phyloP scores from a whole-genome alignment of 2,113 vertebrate genomes.

The Brachionichthys hirsutus region DNA sequence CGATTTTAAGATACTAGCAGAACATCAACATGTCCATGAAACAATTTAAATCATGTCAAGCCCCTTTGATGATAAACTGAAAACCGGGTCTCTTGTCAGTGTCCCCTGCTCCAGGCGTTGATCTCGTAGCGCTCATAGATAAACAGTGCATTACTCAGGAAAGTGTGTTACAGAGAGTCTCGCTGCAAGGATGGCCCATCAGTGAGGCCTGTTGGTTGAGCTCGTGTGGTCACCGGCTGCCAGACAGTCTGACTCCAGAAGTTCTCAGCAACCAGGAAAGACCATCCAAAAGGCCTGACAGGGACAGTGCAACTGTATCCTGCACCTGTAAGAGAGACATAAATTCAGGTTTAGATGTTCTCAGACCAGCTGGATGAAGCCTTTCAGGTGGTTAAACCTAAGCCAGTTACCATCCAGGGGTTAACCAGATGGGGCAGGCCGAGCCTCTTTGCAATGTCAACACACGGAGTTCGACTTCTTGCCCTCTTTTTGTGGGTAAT shows the following conservation, averaged over 20 bases:
- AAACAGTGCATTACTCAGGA: neutral
- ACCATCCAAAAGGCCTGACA: conserved; percentile 85
- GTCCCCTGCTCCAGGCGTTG: too few relatives aligned
- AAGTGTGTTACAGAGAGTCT: neutral
- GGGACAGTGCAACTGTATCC: conserved; percentile 83
- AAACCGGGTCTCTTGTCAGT: too few relatives aligned
- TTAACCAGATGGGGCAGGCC: conserved; percentile 77
- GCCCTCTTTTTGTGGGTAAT: neutral
- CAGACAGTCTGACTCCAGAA: conserved; percentile 73
- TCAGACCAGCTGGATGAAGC: neutral
- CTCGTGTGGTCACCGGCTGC: conserved; percentile 8
- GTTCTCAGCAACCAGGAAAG: conserved; percentile 89
- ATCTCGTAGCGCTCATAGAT: too few relatives aligned
- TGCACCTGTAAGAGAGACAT: conserved; percentile 76
- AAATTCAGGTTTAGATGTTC: conserved; percentile 2
- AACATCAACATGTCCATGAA: too few relatives aligned
- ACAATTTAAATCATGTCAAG: too few relatives aligned
- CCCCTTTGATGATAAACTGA: too few relatives aligned
- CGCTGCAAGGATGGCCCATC: neutral
- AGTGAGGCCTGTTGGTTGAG: conserved; percentile 5
- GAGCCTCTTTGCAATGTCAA: conserved; percentile 87
- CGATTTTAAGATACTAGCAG: too few relatives aligned
- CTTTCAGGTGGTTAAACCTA: neutral
- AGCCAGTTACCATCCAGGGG: conserved; percentile 88
- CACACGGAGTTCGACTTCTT: conserved; percentile 78